A percentile compares a stretch with the other conserved stretches of the same genome.
Evolutionary conservation across 2,113 vertebrate genomes (phyloP).

Genomic region (Epinephelus moara): DNA sequence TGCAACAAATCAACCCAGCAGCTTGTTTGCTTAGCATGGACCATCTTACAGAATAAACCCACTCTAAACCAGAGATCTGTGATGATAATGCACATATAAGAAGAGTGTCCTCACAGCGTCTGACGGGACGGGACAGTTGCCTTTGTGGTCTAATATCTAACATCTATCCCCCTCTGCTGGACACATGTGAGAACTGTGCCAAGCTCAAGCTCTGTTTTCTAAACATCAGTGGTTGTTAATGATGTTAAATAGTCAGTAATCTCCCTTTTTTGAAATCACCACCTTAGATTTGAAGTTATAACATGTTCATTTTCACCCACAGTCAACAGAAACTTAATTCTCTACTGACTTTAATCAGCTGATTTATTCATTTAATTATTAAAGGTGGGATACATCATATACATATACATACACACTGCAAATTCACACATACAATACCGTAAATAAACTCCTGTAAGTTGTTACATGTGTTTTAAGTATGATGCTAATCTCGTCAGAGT

Average conservation of each 20-base stretch:
- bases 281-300: neutral
- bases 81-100: neutral
- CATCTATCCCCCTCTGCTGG: slow-evolving; percentile 64
- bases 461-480: no score
- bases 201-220: neutral
- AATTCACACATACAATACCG: no score
- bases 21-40: neutral
- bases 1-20: neutral
- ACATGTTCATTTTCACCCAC: neutral
- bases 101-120: neutral
- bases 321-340: neutral
- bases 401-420: no score
- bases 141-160: slow-evolving; percentile 13
- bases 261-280: no score
- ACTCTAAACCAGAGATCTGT: neutral
- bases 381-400: no score
- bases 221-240: neutral
- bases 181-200: slow-evolving; percentile 10
- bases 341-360: neutral
- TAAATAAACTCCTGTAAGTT: no score
- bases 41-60: neutral
- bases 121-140: neutral
- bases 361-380: neutral
- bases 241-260: neutral
- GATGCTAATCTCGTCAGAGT: no score